Conservation (phyloP, 2,888 invertebrate genomes). For the Acholoe squamosa region DNA sequence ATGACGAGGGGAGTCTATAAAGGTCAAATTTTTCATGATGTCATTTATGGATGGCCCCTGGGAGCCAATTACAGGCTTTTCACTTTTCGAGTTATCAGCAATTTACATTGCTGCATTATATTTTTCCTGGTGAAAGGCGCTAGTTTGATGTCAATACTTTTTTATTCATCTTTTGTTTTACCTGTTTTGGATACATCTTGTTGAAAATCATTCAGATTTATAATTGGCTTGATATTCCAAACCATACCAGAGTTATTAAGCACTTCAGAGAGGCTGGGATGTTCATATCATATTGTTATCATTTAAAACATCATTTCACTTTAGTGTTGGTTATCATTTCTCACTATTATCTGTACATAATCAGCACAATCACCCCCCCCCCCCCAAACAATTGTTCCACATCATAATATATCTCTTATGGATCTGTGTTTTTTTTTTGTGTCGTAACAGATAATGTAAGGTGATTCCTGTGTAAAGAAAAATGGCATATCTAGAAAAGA, state of each 20-base stretch:
- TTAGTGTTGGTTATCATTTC: neutral
- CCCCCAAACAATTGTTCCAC: neutral
- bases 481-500: neutral
- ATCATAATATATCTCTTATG: neutral
- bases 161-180: too few relatives aligned
- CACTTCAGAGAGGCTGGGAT: neutral
- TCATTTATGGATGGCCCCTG: too few relatives aligned
- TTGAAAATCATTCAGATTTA: too few relatives aligned
- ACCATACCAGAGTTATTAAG: neutral
- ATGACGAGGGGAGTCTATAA: too few relatives aligned
- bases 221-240: too few relatives aligned
- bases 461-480: neutral
- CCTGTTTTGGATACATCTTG: too few relatives aligned
- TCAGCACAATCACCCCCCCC: neutral
- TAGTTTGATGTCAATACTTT: too few relatives aligned
- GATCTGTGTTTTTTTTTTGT: neutral
- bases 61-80: too few relatives aligned
- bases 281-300: neutral
- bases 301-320: neutral
- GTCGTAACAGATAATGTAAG: neutral
- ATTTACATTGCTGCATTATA: too few relatives aligned
- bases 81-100: too few relatives aligned
- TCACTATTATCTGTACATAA: neutral
- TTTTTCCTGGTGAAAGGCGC: too few relatives aligned
- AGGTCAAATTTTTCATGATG: too few relatives aligned